Percentiles rank a stretch among this genome's conserved stretches.
Conservation (phyloP, 2,888 invertebrate species). For the Doris montereyensis region DNA sequence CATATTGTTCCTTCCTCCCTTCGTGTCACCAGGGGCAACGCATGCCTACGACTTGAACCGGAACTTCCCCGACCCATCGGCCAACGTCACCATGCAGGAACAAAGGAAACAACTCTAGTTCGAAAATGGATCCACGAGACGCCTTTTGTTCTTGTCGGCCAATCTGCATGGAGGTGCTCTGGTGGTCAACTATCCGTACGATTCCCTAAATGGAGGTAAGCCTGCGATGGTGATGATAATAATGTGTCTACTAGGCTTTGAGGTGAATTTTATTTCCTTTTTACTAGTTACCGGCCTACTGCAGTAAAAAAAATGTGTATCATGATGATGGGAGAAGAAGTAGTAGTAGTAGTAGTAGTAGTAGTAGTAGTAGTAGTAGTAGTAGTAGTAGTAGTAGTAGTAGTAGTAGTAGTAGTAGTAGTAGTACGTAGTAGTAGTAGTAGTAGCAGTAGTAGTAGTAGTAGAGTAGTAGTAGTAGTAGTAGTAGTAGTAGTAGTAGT, state of each 20-base stretch:
- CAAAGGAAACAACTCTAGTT: slow-evolving; percentile 90
- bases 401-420: slow-evolving; percentile 45
- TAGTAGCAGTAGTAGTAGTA: slow-evolving; percentile 33
- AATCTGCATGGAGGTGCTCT: slow-evolving; percentile 93
- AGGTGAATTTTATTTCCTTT: neutral
- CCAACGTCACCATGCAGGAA: slow-evolving; percentile 80
- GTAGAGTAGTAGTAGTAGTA: slow-evolving; percentile 45
- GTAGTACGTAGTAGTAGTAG: slow-evolving; percentile 46
- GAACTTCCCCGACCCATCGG: slow-evolving; percentile 97
- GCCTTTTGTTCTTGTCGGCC: slow-evolving; percentile 93
- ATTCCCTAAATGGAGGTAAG: slow-evolving; percentile 77
- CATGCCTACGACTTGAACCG: slow-evolving; percentile 87
- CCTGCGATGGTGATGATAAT: too few relatives aligned
- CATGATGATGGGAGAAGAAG: slow-evolving; percentile 1
- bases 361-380: slow-evolving; percentile 39
- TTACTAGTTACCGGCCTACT: too few relatives aligned
- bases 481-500: slow-evolving; percentile 29
- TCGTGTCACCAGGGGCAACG: slow-evolving; percentile 58
- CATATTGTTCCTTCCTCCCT: too few relatives aligned
- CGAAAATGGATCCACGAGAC: slow-evolving; percentile 93
- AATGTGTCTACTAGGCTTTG: neutral
- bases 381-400: slow-evolving; percentile 45
- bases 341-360: slow-evolving; percentile 40
- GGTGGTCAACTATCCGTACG: slow-evolving; percentile 97
- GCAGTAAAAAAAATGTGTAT: neutral